These are phyloP conservation scores for Pandemis corylana DNA, from an alignment of 2,888 invertebrate species.

Conservation along the genomic window DNA sequence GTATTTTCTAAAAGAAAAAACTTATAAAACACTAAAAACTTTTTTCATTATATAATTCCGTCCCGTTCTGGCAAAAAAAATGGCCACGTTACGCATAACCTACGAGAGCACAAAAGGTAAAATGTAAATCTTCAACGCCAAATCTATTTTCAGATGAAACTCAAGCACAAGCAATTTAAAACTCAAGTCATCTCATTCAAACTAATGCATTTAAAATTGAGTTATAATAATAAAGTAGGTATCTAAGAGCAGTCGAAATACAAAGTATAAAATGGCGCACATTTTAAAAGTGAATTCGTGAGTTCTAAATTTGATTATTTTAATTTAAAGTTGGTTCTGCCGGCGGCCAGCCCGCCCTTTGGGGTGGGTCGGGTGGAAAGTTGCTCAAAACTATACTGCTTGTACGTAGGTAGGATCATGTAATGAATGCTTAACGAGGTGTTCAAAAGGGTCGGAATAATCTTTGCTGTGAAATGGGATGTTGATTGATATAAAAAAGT, in stretches of 20 bases:
- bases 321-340: constrained; percentile 36
- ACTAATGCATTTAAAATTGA: constrained; percentile 29
- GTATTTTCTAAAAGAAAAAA: no score
- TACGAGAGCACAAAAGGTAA: neutral
- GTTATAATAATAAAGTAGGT: constrained; percentile 23
- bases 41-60: no score
- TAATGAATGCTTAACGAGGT: constrained; percentile 26
- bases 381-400: constrained; percentile 21
- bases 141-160: constrained; percentile 15
- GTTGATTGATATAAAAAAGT: neutral
- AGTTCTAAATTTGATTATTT: constrained; percentile 28
- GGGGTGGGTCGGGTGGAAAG: constrained; percentile 13
- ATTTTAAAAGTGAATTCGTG: constrained; percentile 22
- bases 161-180: constrained; percentile 20
- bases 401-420: neutral
- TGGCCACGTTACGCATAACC: no score
- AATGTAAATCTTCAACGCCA: constrained; percentile 5
- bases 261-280: constrained; percentile 18
- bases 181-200: constrained; percentile 13
- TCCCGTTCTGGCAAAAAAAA: no score
- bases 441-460: constrained; percentile 14
- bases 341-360: constrained; percentile 24
- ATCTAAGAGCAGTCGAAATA: constrained; percentile 12
- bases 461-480: no score
- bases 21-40: no score